Conservation (phyloP, 2,113 vertebrate species). For the Centropus bengalensis region DNA sequence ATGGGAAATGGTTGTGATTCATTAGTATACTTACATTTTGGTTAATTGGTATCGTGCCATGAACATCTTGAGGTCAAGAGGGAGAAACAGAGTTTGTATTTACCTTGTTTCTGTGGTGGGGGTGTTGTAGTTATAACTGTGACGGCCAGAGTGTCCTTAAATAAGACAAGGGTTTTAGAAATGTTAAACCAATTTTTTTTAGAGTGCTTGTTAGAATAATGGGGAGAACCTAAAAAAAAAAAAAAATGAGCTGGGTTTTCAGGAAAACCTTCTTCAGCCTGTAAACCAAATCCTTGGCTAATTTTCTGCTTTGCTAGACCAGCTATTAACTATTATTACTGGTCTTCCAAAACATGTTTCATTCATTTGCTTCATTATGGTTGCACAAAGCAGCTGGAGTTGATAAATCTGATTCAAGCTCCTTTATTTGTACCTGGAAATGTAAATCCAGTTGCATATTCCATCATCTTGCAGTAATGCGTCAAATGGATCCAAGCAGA, state of each 20-base stretch:
- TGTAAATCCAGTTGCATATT: neutral
- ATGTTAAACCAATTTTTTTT: neutral
- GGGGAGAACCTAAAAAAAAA: neutral
- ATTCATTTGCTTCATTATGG: neutral
- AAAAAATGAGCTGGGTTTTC: neutral
- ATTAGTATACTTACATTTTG: neutral
- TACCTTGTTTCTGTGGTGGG: neutral
- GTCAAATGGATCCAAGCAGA: neutral
- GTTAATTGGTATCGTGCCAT: accelerated
- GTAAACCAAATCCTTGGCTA: neutral
- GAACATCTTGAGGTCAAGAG: neutral
- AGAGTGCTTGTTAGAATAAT: neutral
- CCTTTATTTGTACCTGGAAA: neutral
- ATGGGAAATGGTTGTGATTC: neutral
- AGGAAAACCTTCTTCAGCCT: neutral
- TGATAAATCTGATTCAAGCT: neutral
- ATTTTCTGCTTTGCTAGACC: neutral
- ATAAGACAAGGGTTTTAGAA: neutral
- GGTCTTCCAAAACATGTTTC: neutral
- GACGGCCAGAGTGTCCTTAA: neutral
- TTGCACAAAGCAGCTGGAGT: neutral
- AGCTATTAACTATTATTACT: neutral
- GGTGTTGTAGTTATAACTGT: neutral
- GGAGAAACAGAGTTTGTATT: neutral
- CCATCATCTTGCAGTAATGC: neutral